Evolutionary conservation across 2,797 vertebrate species (phyloP).

Genomic region (Girardinus metallicus): DNA sequence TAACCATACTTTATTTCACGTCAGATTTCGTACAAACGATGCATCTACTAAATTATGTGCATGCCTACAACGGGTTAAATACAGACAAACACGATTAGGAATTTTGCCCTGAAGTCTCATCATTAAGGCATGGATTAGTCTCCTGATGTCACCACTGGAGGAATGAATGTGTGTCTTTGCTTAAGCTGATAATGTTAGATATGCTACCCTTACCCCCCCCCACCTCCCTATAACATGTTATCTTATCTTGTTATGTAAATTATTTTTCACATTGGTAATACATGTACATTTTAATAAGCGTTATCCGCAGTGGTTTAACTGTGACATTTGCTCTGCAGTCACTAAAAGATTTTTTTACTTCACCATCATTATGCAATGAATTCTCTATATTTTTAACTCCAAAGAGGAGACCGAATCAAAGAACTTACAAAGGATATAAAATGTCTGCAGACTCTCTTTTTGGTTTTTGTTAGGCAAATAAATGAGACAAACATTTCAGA

Average conservation of each 20-base stretch:
- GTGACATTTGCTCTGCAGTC: constrained; percentile 6
- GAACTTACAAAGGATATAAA: neutral
- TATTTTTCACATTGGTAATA: constrained; percentile 37
- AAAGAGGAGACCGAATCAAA: neutral
- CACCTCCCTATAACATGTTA: constrained; percentile 47
- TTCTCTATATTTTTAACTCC: constrained; percentile 7
- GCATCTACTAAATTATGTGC: constrained; percentile 22
- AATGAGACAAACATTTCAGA: neutral
- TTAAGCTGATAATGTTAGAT: constrained; percentile 67
- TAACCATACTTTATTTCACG: constrained; percentile 3
- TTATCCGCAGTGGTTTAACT: constrained; percentile 17
- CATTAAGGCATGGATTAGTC: constrained; percentile 66
- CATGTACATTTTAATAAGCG: constrained; percentile 39
- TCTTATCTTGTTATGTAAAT: constrained; percentile 64
- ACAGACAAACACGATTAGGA: constrained; percentile 68
- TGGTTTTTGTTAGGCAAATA: neutral
- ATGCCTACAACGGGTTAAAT: constrained; percentile 60
- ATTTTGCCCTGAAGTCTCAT: constrained; percentile 64
- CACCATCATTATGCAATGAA: neutral
- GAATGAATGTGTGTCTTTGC: constrained; percentile 43
- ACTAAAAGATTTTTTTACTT: neutral
- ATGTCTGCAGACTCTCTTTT: neutral
- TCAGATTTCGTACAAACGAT: constrained; percentile 13
- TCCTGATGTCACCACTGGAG: constrained; percentile 53
- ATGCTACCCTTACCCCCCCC: constrained; percentile 44